phyloP scores from a whole-genome alignment of 2,888 invertebrate species.

The Protodeltote pygarga region DNA sequence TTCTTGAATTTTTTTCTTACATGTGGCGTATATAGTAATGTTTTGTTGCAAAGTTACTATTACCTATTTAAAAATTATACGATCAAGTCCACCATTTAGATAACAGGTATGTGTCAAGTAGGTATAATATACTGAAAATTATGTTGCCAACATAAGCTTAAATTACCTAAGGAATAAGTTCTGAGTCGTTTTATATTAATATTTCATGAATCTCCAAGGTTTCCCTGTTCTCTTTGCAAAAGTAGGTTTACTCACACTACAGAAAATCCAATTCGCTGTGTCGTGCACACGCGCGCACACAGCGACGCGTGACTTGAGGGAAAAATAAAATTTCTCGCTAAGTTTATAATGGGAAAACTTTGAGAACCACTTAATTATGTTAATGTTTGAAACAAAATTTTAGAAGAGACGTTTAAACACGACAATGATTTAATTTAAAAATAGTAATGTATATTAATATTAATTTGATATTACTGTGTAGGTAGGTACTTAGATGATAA shows the following conservation, averaged over 20 bases:
- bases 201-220: slow-evolving; percentile 83
- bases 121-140: slow-evolving; percentile 47
- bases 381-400: slow-evolving; percentile 87
- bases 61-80: too few relatives aligned
- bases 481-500: not conserved
- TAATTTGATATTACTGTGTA: slow-evolving; percentile 16
- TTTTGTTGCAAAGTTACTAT: too few relatives aligned
- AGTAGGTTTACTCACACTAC: slow-evolving; percentile 85
- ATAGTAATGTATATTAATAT: slow-evolving; percentile 48
- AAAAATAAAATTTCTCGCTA: slow-evolving; percentile 88
- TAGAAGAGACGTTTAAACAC: slow-evolving; percentile 84
- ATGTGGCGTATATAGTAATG: too few relatives aligned
- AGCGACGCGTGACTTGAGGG: slow-evolving; percentile 83
- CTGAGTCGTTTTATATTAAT: slow-evolving; percentile 78
- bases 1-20: too few relatives aligned
- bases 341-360: slow-evolving; percentile 88
- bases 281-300: slow-evolving; percentile 82
- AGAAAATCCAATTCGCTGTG: slow-evolving; percentile 85
- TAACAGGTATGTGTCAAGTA: slow-evolving; percentile 13
- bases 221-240: slow-evolving; percentile 83
- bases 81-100: too few relatives aligned
- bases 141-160: slow-evolving; percentile 63
- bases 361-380: slow-evolving; percentile 88
- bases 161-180: slow-evolving; percentile 73
- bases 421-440: slow-evolving; percentile 80